A percentile compares a stretch with the other conserved stretches of the same genome.
Conservation (phyloP, 2,888 invertebrate species). For the Tetranychus truncatus region DNA sequence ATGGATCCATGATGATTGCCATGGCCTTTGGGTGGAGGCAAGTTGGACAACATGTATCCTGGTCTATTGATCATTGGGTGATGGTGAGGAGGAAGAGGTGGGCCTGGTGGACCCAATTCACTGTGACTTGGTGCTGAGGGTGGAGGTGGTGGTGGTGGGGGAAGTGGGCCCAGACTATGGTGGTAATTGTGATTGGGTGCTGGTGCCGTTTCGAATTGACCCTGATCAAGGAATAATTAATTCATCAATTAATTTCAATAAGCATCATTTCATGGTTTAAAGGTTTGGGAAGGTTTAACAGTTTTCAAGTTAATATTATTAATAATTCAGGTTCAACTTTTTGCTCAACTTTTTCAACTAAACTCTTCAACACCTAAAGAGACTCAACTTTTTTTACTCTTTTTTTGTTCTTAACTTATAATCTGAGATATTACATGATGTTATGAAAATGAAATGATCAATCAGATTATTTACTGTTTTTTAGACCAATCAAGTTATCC, state of each 20-base stretch:
- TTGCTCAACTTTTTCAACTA: too few relatives aligned
- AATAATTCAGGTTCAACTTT: too few relatives aligned
- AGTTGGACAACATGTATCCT: not conserved
- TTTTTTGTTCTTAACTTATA: too few relatives aligned
- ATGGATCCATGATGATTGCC: not conserved
- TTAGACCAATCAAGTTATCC: not conserved
- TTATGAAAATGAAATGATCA: not conserved
- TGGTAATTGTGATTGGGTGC: not conserved
- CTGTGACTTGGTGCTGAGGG: not conserved
- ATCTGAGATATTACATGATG: too few relatives aligned
- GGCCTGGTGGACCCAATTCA: not conserved
- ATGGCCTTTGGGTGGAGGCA: not conserved
- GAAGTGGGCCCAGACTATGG: not conserved
- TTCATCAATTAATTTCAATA: not conserved
- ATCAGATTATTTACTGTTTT: conserved; percentile 6
- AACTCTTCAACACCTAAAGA: too few relatives aligned
- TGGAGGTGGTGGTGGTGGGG: not conserved
- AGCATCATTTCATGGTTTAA: not conserved
- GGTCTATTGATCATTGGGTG: not conserved
- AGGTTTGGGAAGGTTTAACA: not conserved
- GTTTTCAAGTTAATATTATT: not conserved
- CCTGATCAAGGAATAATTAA: not conserved
- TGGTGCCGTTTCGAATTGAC: not conserved
- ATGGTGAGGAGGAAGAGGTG: not conserved
- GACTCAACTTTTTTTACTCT: too few relatives aligned